Evolutionary conservation across 1,140 invertebrate species (phyloP), one percentile per base, ranked within the genome.

Genomic region (Yoshiicerus persimilis): DNA sequence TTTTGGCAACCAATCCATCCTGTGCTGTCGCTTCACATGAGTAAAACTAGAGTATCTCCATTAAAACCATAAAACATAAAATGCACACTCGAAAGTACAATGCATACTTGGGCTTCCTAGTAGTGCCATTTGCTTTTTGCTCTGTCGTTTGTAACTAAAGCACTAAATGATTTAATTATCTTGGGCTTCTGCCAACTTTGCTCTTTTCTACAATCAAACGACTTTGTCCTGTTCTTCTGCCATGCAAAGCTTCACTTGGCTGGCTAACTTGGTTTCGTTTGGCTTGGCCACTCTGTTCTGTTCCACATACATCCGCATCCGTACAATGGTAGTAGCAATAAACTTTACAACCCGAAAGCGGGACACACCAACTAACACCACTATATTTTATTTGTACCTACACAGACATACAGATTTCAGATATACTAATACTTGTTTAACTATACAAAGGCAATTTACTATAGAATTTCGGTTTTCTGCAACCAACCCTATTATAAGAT

Each of bases 111-210:
- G 30, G 66, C 30, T 30, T 16, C 66, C 66, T 70, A 30, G 66
- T 70, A 30, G 66, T 70, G 25, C 66, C 66, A 70, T 70, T 80
- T 80, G 75, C 30, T 80, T 80, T 80, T 80, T 80, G 66, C 75
- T 80, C 13, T 36, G 75, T 80, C 75, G 75, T 80, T 80, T 80
- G 75, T 80, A 80, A 80, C 75, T 36, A 80, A 80, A 80, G 75
- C 75, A 80, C 32, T 80, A 80, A 80, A 80, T 80, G 75, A 80
- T 80, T 80, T 80, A 80, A 80, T 80, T 80, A 80, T 80, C 75
- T 80, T 80, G 75, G 75, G 75, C 23, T 80, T n/a, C 75, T 36
- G 75, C 75, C 75, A 80, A 80, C 75, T 80, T 34, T 80, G 30
- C 75, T 80, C 75, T 80, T 38, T 80, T 38, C 34, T 80, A 20